These are phyloP conservation scores for Microctonus aethiopoides DNA, from an alignment of 2,888 invertebrate genomes.

Conservation along the genomic window DNA sequence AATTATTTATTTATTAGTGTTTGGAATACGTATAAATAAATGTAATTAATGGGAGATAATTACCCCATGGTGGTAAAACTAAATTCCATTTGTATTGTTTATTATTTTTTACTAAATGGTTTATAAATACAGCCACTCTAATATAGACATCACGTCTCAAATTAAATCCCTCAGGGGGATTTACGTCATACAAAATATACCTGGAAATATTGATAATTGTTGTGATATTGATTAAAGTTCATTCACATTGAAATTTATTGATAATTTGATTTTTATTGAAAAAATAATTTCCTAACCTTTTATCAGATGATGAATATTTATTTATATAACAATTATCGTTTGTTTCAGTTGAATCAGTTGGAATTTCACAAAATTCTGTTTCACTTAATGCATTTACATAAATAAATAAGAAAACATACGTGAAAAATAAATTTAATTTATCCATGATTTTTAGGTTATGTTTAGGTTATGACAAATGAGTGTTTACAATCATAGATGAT, in stretches of 20 bases:
- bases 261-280: neutral
- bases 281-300: neutral
- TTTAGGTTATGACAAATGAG: neutral
- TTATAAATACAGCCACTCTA: constrained; percentile 86
- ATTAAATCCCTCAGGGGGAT: constrained; percentile 97
- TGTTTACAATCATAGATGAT: too few species aligned
- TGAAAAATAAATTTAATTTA: neutral
- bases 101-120: constrained; percentile 71
- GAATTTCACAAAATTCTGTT: neutral
- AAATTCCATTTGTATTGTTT: constrained; percentile 71
- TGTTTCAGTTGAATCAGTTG: neutral
- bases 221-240: constrained; percentile 16
- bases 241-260: too few species aligned
- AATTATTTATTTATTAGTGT: neutral
- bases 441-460: neutral
- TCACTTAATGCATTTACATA: neutral
- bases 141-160: constrained; percentile 95
- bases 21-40: neutral
- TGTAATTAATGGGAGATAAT: constrained; percentile 16
- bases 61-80: constrained; percentile 93
- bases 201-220: constrained; percentile 64
- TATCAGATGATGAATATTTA: neutral
- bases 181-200: constrained; percentile 92
- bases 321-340: neutral
- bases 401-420: neutral